Evolutionary conservation across 2,797 vertebrate genomes (phyloP).

Genomic region (Schizopygopsis pylzovi): DNA sequence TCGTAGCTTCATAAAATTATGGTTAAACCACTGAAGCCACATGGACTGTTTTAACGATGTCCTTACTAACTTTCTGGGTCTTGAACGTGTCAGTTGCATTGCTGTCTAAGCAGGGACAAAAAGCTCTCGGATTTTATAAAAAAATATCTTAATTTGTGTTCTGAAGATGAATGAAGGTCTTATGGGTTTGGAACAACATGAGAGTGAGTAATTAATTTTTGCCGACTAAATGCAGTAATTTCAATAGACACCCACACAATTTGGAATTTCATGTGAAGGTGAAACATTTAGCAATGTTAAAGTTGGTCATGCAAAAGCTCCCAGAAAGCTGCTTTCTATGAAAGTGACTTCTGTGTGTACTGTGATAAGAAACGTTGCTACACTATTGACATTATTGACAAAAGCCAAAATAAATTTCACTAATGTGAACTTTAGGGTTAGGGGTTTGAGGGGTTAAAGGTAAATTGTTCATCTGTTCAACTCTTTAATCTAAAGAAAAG

Average conservation of each 20-base stretch:
- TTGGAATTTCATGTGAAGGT: neutral
- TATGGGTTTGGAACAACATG: neutral
- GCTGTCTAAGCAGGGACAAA: no score
- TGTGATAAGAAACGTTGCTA: neutral
- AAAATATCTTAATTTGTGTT: no score
- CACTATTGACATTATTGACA: neutral
- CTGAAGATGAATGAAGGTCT: no score
- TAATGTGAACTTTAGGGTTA: neutral
- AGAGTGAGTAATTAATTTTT: neutral
- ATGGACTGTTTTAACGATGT: no score
- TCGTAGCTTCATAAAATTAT: no score
- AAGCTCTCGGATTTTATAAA: no score
- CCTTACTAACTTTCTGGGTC: neutral
- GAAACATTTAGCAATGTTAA: neutral
- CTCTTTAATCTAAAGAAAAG: neutral
- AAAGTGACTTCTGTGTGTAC: slow-evolving; percentile 6
- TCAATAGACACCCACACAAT: neutral
- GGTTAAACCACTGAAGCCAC: no score
- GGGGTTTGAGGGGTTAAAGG: neutral
- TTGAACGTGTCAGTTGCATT: neutral
- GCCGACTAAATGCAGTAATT: neutral
- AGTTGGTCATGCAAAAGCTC: neutral
- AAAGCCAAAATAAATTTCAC: neutral
- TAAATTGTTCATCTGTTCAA: neutral
- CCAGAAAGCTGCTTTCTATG: neutral